Evolutionary conservation across 2,797 vertebrate species (phyloP).

Genomic region (Leuciscus waleckii): DNA sequence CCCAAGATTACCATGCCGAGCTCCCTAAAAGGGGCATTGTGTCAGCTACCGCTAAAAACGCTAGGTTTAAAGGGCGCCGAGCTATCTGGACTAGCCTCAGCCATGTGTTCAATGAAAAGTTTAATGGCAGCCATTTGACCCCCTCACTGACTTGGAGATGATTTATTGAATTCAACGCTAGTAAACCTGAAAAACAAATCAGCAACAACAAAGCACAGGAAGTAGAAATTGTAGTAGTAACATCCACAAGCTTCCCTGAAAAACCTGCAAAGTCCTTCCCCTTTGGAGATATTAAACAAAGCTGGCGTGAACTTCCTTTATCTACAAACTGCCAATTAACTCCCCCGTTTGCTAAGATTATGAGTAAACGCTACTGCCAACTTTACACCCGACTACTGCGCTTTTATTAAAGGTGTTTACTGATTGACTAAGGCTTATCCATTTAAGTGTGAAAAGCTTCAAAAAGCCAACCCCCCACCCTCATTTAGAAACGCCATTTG

Average conservation of each 20-base stretch:
- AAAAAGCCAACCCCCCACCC: constrained; percentile 58
- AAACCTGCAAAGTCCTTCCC: constrained; percentile 1
- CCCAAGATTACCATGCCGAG: constrained; percentile 66
- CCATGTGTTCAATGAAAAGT: constrained; percentile 30
- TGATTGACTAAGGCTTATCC: constrained; percentile 51
- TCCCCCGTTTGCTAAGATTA: constrained; percentile 40
- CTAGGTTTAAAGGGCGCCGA: constrained; percentile 50
- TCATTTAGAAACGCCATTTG: constrained; percentile 66
- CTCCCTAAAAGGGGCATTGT: constrained; percentile 62
- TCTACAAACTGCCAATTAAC: constrained; percentile 43
- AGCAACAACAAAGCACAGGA: constrained; percentile 11
- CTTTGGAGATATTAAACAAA: constrained; percentile 41
- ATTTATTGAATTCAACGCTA: constrained; percentile 4
- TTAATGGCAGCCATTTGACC: constrained; percentile 31
- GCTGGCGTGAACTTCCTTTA: constrained; percentile 13
- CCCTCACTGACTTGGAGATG: constrained; percentile 25
- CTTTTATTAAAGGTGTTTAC: constrained; percentile 54
- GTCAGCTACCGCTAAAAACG: constrained; percentile 52
- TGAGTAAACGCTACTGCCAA: constrained; percentile 34
- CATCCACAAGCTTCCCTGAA: not conserved
- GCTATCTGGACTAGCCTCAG: constrained; percentile 42
- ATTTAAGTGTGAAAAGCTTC: constrained; percentile 62
- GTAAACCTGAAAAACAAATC: not conserved
- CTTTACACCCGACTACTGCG: constrained; percentile 9
- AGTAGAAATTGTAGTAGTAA: not conserved